Conservation (phyloP, 2,797 vertebrate genomes). For the Anas bernieri region DNA sequence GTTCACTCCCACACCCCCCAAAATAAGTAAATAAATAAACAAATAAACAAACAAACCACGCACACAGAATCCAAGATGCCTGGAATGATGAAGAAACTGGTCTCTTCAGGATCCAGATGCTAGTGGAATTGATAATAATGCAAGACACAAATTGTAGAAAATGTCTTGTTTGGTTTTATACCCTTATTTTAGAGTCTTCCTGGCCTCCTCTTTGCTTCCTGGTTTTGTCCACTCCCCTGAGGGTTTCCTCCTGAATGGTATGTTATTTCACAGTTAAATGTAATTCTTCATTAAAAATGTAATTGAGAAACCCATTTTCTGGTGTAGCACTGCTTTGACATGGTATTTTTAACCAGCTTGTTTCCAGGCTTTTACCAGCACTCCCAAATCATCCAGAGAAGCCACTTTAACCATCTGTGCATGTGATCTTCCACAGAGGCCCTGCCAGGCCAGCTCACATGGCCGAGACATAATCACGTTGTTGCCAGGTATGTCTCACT, state of each 20-base stretch:
- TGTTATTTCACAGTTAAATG: neutral
- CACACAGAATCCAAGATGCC: neutral
- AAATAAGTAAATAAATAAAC: too few species aligned
- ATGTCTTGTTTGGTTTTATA: neutral
- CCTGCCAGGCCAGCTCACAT: neutral
- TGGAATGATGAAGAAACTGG: neutral
- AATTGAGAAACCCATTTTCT: neutral
- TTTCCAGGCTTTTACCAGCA: neutral
- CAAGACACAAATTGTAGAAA: neutral
- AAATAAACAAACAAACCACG: too few species aligned
- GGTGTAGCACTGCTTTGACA: neutral
- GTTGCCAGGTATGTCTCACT: neutral
- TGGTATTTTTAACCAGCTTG: neutral
- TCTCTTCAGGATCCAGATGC: neutral
- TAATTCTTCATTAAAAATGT: too few species aligned
- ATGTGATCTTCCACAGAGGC: neutral
- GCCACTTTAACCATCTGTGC: neutral
- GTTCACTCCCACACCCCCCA: neutral
- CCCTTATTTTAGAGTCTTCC: neutral
- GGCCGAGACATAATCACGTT: neutral
- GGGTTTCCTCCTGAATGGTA: neutral
- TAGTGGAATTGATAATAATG: neutral
- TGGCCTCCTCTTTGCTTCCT: neutral
- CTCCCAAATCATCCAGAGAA: neutral
- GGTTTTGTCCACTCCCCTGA: neutral